These are phyloP conservation scores for Selene dorsalis DNA, from an alignment of 2,797 vertebrate species.

Conservation along the genomic window DNA sequence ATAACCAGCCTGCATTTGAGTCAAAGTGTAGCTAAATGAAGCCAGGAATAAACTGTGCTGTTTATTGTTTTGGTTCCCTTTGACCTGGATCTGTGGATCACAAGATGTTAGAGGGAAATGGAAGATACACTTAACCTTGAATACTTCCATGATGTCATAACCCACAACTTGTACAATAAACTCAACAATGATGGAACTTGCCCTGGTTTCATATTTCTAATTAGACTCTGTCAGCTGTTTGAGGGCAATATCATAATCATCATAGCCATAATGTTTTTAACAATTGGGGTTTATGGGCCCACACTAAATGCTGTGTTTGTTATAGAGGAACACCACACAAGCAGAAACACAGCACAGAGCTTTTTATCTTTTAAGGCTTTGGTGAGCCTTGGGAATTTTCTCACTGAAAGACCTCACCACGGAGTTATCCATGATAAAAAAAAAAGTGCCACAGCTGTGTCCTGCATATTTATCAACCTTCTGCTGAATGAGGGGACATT, in stretches of 20 bases:
- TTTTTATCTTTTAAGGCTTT: neutral
- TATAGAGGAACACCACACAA: neutral
- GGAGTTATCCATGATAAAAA: conserved; percentile 35
- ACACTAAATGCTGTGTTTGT: neutral
- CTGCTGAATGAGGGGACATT: conserved; percentile 80
- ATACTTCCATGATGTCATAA: neutral
- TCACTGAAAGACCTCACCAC: neutral
- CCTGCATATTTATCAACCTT: conserved; percentile 40
- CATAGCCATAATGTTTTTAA: neutral
- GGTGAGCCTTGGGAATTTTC: neutral
- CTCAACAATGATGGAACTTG: neutral
- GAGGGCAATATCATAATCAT: neutral
- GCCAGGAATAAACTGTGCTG: neutral
- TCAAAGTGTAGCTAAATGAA: neutral
- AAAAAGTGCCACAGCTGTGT: conserved; percentile 52
- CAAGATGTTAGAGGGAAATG: conserved; percentile 1
- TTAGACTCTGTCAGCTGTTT: neutral
- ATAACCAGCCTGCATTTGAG: neutral
- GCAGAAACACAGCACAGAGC: neutral
- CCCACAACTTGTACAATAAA: neutral
- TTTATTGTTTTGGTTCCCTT: conserved; percentile 1
- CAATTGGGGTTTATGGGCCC: neutral
- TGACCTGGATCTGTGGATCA: conserved; percentile 1
- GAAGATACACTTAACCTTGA: conserved; percentile 4
- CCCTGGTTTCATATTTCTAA: neutral